Conservation (phyloP, 2,113 vertebrate species). For the Nematolebias whitei region DNA sequence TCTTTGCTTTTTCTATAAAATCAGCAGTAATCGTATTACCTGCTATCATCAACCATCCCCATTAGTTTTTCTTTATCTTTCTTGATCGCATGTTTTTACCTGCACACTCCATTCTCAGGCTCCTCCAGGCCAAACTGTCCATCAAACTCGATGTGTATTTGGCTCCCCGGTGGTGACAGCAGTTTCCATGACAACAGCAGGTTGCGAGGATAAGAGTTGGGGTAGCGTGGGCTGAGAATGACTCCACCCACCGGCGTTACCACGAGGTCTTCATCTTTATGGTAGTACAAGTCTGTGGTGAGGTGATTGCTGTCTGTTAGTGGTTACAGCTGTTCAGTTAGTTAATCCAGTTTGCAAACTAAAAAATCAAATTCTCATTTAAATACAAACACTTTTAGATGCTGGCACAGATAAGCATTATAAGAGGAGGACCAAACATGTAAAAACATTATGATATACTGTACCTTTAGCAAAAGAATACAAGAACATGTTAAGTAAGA, state of each 20-base stretch:
- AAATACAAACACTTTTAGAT: neutral
- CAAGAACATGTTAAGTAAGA: too few species aligned
- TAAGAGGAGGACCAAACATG: neutral
- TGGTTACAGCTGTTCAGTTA: constrained; percentile 92
- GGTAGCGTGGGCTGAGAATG: constrained; percentile 93
- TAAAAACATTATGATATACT: neutral
- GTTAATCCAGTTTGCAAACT: constrained; percentile 73
- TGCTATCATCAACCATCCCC: neutral
- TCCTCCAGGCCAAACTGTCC: constrained; percentile 93
- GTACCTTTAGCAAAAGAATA: neutral
- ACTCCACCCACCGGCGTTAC: constrained; percentile 84
- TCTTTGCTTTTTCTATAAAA: neutral
- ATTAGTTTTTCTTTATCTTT: neutral
- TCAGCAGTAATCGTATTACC: constrained; percentile 11
- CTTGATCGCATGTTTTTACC: constrained; percentile 75
- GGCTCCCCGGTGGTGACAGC: constrained; percentile 84
- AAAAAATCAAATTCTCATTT: constrained; percentile 3
- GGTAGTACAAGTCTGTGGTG: constrained; percentile 95
- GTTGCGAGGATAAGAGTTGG: constrained; percentile 92
- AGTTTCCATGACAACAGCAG: constrained; percentile 93
- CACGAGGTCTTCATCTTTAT: constrained; percentile 88
- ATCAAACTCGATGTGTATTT: constrained; percentile 92
- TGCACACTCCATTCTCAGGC: constrained; percentile 92
- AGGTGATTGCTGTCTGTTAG: constrained; percentile 95
- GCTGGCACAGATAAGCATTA: neutral